These are phyloP conservation scores for Trypoxylus dichotomus DNA, from an alignment of 1,140 invertebrate genomes.

Conservation along the genomic window DNA sequence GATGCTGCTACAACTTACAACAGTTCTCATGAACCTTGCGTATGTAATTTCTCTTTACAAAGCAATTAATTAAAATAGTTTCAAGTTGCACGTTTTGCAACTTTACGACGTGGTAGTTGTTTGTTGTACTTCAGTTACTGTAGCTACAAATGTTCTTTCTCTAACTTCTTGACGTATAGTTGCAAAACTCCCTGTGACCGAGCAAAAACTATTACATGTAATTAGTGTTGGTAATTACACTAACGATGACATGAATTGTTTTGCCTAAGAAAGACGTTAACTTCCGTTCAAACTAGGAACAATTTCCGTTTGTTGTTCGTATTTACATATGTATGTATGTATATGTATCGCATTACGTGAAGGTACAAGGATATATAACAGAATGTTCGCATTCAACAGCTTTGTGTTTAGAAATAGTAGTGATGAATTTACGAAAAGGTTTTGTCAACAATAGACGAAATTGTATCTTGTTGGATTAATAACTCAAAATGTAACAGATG, in stretches of 20 bases:
- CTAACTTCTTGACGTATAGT: not conserved
- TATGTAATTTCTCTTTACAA: not conserved
- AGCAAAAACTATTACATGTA: slow-evolving; percentile 3
- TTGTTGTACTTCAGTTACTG: not conserved
- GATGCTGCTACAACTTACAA: not conserved
- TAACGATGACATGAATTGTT: slow-evolving; percentile 15
- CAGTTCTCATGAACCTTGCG: not conserved
- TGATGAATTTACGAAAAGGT: too few relatives aligned
- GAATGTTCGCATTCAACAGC: too few relatives aligned
- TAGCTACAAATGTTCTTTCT: not conserved
- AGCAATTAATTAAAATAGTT: slow-evolving; percentile 20
- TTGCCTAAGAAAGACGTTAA: not conserved
- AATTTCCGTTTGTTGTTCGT: slow-evolving; percentile 12
- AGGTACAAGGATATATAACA: too few relatives aligned
- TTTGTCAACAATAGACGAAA: too few relatives aligned
- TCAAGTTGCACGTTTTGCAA: not conserved
- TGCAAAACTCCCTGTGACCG: not conserved
- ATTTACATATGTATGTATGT: not conserved
- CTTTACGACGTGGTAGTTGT: not conserved
- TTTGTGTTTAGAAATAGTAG: too few relatives aligned
- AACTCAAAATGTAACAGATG: too few relatives aligned
- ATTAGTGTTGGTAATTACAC: slow-evolving; percentile 24
- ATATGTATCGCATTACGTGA: too few relatives aligned
- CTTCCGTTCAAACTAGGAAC: not conserved
- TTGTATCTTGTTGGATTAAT: too few relatives aligned